Evolutionary conservation across 2,888 invertebrate species (phyloP), one percentile per base, ranked within the genome.

Genomic region (Molorchus minor): DNA sequence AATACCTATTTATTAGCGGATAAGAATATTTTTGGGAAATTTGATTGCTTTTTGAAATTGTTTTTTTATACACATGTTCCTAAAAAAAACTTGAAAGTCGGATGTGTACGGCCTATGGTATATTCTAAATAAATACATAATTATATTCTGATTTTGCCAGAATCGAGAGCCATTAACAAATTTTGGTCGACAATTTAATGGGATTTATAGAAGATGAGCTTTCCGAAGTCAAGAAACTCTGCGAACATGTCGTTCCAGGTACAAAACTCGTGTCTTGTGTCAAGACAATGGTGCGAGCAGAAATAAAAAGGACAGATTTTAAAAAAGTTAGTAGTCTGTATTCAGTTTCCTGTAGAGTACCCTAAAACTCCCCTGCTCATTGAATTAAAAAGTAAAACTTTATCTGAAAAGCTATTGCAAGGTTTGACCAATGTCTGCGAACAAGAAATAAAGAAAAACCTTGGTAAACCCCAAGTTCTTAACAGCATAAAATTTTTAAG

Each of bases 311-410:
- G 71, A 88, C 88, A 20, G 81, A 83, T 40, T 85, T 84, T 71
- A 89, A 89, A 71, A 83, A 85, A 64, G 73, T 91, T 56, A n/a
- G 83, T 86, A 16, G 84, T 84, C 49, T 89, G 89, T 65, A 82
- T 89, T 49, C 87, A 89, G 74, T 91, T 90, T 76, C 86, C 89
- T 0, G 75, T 80, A 33, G 79, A 84, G 40, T 91, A 91, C 78
- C 91, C 91, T 0, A 71, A 80, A 7, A 76, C 80, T 1, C 80
- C 84, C 0, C 73, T 90, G 15, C 78, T 91, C 19, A 78, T 89
- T 10, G 90, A 91, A 77, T 77, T 91, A 4, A 90, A 89, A 75
- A 89, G 89, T 71, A 89, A 88, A 78, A 86, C 86, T 1, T 78
- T 91, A 16, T 85, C 88, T 0, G 83, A 85, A 0, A 88, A 85